Conservation (phyloP, 2,797 vertebrate genomes). For the Sebastes dallii region DNA sequence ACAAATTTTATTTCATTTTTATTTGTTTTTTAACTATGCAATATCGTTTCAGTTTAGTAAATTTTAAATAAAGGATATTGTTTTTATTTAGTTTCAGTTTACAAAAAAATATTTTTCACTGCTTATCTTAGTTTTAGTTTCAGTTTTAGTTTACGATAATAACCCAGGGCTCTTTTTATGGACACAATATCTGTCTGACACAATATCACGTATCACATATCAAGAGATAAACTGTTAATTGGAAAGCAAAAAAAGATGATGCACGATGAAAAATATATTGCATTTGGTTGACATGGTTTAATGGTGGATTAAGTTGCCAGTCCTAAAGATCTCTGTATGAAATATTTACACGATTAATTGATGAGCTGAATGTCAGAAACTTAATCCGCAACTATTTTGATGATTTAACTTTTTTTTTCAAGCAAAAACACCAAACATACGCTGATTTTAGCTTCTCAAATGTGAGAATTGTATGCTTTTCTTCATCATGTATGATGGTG, state of each 20-base stretch:
- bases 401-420: background rate
- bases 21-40: too few relatives aligned
- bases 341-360: background rate
- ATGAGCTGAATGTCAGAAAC: background rate
- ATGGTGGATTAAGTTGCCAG: background rate
- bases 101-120: too few relatives aligned
- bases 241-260: background rate
- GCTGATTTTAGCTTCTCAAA: too few relatives aligned
- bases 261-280: background rate
- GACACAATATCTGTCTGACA: background rate
- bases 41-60: rapidly evolving
- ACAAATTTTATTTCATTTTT: too few relatives aligned
- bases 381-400: background rate
- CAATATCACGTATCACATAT: background rate
- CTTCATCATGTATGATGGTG: background rate
- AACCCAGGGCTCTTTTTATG: background rate
- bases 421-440: background rate
- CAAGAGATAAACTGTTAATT: background rate
- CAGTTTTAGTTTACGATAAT: too few relatives aligned
- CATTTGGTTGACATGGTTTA: background rate
- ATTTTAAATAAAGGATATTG: too few relatives aligned
- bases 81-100: too few relatives aligned
- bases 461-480: too few relatives aligned
- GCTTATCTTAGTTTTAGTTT: too few relatives aligned
- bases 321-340: background rate